Base-by-base conservation (phyloP, 2,797 vertebrate species). In the Sciurus vulgaris region DNA sequence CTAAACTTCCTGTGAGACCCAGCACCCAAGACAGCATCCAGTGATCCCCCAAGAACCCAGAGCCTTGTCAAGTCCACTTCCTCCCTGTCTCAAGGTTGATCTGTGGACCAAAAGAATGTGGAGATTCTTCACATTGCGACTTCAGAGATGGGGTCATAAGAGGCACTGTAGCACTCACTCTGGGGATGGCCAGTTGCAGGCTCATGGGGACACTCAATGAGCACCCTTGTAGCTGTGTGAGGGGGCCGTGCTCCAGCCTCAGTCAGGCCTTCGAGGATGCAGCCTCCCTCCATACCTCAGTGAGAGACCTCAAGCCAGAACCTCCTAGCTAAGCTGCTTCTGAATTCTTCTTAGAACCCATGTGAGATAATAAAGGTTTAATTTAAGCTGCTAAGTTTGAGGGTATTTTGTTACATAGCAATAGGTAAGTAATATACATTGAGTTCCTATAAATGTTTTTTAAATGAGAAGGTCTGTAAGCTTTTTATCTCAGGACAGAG, bases 341-440 rank as follows among this genome's bases (percentile, higher is more conserved):
- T 38, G 28, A 77, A 82, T 59, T 86, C 47, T n/a, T 91, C 76
- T 76, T 54, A 70, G 63, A 65, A 65, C 24, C 33, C 56, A 4
- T 65, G 26, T 84, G 63, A 91, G 28, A 65, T 51, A 49, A 67
- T 49, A 76, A 83, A 87, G 65, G 33, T 85, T 85, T 47, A 33
- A 88, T 56, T 78, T n/a, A 86, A 89, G 84, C 56, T 82, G 56
- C 12, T 74, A 83, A 59, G 44, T 74, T 83, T 78, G 51, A 67
- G 51, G 35, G 44, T 56, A 67, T 86, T 72, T 74, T 94, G 63
- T 91, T 67, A 90, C 3, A 89, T 0, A 44, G 69, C 20, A 91
- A 69, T 86, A 78, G 56, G 47, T 83, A 44, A 67, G 18, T 73
- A 88, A 72, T 56, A 78, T 18, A 38, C 20, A 93, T 35, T 24